Evolutionary conservation across 2,113 vertebrate genomes (phyloP), one percentile per base, ranked within the genome.

Genomic region (Platichthys stellatus): DNA sequence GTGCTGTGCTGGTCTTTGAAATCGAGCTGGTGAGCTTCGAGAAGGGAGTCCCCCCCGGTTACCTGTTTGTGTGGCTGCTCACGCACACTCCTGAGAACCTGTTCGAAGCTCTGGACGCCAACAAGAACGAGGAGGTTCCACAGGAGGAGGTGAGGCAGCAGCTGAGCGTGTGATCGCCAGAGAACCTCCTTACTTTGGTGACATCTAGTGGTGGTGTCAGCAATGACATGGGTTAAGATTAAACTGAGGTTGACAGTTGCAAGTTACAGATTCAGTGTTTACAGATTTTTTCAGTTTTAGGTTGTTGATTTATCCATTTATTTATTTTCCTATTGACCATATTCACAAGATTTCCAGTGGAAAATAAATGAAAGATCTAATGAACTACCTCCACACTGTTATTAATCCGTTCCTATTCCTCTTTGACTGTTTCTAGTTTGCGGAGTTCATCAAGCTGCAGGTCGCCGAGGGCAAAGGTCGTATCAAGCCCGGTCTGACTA

Each of bases 31-130:
- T 97, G 38, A 94, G 92, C 73, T 80, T 96, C 77, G 94, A 97
- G 89, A 96, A 96, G 8, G 98, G 97, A 0, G 92, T 99, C 14
- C 98, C 98, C 0, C 91, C 95, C 0, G 98, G 98, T 2, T 99
- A 99, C 89, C 88, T 99, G 80, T 99, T 99, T 43, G 94, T 99
- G 83, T 99, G 98, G 98, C 92, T 97, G 98, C 92, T 97, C 0
- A 80, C 87, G 28, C 95, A 98, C 0, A 94, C 92, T 0, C 97
- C 98, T 0, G 9, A 40, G 0, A 94, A 86, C 63, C 93, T 99
- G 53, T 99, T 96, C 2, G 88, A 95, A 80, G 89, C 92, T 2
- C 84, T 99, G 94, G 98, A 99, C 78, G 59, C 92, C 1, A 93
- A 99, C 94, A 95, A 97, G 80, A 95, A 99, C 0, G 82, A 89